phyloP scores from a whole-genome alignment of 2,888 invertebrate genomes.

The Troilus luridus region DNA sequence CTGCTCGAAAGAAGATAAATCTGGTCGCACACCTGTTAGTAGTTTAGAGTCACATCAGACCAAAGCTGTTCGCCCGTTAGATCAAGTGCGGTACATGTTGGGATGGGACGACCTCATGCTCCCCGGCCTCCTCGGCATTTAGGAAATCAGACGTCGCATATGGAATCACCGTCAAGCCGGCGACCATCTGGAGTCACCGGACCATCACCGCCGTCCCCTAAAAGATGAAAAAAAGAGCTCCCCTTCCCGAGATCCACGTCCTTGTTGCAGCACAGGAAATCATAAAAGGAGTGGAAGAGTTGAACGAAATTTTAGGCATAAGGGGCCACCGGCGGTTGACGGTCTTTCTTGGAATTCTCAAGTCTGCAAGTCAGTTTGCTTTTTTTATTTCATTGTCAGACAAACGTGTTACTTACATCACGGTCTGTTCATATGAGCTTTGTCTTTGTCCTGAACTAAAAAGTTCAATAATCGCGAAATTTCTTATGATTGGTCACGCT shows the following conservation, averaged over 20 bases:
- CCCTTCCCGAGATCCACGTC: conserved; percentile 24
- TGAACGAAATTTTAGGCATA: conserved; percentile 15
- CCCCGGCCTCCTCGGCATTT: not conserved
- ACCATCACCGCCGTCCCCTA: conserved; percentile 45
- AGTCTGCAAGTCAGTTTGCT: not conserved
- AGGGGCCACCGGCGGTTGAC: not conserved
- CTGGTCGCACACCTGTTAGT: not conserved
- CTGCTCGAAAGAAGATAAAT: not conserved
- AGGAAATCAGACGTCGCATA: conserved; percentile 38
- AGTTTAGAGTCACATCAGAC: conserved; percentile 12
- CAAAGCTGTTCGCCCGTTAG: not conserved
- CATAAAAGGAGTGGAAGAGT: conserved; percentile 41
- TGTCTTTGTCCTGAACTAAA: too few relatives aligned
- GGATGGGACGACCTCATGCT: not conserved
- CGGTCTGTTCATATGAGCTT: too few relatives aligned
- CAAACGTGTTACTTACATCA: too few relatives aligned
- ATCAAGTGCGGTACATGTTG: conserved; percentile 19
- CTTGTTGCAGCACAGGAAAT: conserved; percentile 39
- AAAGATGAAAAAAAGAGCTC: conserved; percentile 15
- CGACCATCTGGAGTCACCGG: conserved; percentile 54
- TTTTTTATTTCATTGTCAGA: not conserved
- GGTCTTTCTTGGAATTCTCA: not conserved
- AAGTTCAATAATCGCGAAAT: too few relatives aligned
- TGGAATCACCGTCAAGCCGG: conserved; percentile 41
- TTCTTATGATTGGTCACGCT: too few relatives aligned